Evolutionary conservation across 2,113 vertebrate species (phyloP).

Genomic region (Mesoclemmys tuberculata): DNA sequence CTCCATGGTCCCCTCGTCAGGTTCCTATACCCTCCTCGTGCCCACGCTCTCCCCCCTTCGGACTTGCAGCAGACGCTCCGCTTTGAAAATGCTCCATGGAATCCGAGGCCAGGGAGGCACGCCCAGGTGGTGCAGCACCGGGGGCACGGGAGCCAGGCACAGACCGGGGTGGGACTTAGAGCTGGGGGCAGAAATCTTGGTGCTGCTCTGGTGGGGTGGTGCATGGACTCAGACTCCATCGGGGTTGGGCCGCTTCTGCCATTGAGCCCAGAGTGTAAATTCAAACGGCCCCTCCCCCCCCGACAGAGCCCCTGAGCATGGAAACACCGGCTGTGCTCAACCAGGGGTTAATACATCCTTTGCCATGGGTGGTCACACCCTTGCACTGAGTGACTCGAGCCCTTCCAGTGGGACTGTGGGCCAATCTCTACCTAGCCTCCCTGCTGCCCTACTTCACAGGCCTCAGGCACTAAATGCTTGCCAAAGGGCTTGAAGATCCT

Average conservation of each 20-base stretch:
- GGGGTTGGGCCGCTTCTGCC: background rate
- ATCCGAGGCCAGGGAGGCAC: background rate
- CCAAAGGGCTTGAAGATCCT: background rate
- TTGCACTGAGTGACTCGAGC: background rate
- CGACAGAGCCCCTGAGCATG: too few relatives aligned
- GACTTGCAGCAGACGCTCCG: background rate
- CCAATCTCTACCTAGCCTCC: background rate
- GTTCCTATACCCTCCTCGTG: background rate
- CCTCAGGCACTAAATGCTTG: background rate
- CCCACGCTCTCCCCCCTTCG: background rate
- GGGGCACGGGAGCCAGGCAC: background rate
- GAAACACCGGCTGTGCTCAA: background rate
- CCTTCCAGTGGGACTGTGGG: background rate
- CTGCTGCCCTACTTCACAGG: background rate
- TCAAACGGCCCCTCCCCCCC: background rate
- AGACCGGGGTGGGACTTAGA: background rate
- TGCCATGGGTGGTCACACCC: fast-evolving
- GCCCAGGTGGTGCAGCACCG: too few relatives aligned
- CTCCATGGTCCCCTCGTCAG: slow-evolving; percentile 18
- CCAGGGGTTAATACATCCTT: fast-evolving
- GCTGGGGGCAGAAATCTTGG: too few relatives aligned
- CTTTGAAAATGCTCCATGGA: background rate
- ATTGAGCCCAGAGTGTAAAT: background rate
- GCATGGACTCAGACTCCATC: background rate
- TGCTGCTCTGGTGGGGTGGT: background rate